Evolutionary conservation across 2,888 invertebrate species (phyloP), one percentile per base, ranked within the genome.

Genomic region (Petrophora chlorosata): DNA sequence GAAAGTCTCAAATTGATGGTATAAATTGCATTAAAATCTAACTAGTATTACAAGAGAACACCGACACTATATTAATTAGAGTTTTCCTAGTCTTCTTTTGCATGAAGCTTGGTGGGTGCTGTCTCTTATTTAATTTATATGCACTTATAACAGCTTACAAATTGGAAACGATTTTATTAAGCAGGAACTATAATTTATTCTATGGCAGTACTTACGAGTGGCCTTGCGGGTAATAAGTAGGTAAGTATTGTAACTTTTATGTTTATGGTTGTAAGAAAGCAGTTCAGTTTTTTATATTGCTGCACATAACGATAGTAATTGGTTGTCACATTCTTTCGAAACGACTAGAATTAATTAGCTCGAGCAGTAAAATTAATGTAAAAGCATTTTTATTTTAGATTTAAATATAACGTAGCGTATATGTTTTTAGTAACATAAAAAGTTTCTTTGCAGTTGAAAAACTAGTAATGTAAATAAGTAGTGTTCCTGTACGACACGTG

Each of bases 151-250:
- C 38, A 51, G 32, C 43, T 35, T 44, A 45, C 39, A 52, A 52
- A 56, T 54, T 54, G 52, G 40, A 46, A 34, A 29, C 44, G 39
- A 32, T 41, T 40, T 53, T 56, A n/a, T n/a, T n/a, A n/a, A n/a
- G n/a, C n/a, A n/a, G n/a, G n/a, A n/a, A n/a, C 19, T 19, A 19
- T 19, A 19, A 54, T 54, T 54, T 56, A 56, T 49, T 40, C 23
- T 19, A 19, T 25, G 42, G 32, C 46, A 54, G 41, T 38, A 43
- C 47, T 57, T 55, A 55, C 46, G 45, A 28, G 15, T 38, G 40
- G 45, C 50, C 54, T 50, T 53, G 48, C 32, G 32, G 36, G 51
- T 41, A 51, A 28, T n/a, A n/a, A n/a, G n/a, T n/a, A n/a, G n/a
- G n/a, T 47, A 50, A 39, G 40, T 49, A 28, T 39, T 36, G 43